Evolutionary conservation across 2,113 vertebrate species (phyloP).

Genomic region (Spilogale gracilis): DNA sequence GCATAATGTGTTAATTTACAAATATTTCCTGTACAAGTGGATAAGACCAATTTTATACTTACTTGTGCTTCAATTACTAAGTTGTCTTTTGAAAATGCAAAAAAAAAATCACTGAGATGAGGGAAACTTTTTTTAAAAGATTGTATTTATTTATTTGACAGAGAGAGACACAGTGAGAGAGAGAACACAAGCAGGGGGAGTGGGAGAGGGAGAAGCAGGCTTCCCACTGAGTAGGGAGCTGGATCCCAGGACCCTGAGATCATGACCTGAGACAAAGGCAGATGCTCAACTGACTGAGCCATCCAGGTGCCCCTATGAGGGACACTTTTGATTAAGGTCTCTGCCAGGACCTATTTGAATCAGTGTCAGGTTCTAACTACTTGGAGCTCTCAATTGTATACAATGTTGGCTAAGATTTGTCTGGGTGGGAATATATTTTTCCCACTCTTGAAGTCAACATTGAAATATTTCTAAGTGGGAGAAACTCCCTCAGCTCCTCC

Average conservation of each 20-base stretch:
- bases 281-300: too few species aligned
- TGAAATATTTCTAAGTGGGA: conserved; percentile 34
- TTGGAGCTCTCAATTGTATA: background rate
- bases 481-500: background rate
- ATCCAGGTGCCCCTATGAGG: background rate
- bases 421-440: background rate
- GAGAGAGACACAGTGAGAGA: too few species aligned
- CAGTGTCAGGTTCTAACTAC: background rate
- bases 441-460: background rate
- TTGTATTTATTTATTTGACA: too few species aligned
- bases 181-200: too few species aligned
- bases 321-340: background rate
- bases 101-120: background rate
- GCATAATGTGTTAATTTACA: background rate
- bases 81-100: background rate
- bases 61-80: background rate
- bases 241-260: too few species aligned
- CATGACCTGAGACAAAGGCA: too few species aligned
- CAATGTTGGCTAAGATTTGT: background rate
- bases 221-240: too few species aligned
- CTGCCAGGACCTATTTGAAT: background rate
- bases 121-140: background rate
- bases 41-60: background rate
- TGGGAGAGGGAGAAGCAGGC: too few species aligned
- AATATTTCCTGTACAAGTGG: background rate